phyloP scores from a whole-genome alignment of 2,113 vertebrate species.

The Xenotilapia caudafasciata region DNA sequence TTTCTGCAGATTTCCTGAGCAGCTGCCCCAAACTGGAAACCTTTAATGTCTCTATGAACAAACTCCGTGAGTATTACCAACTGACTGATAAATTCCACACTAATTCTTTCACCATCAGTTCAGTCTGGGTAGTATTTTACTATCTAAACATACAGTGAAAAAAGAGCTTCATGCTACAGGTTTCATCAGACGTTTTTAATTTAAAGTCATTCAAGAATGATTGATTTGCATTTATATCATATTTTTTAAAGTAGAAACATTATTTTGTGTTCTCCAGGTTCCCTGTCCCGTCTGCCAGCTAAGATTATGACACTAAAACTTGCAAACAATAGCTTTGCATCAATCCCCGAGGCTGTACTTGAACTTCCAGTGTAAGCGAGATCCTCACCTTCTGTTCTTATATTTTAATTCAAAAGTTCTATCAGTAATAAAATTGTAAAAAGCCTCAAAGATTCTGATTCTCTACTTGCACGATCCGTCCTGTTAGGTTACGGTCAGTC shows the following conservation, averaged over 20 bases:
- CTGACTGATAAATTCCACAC: background rate
- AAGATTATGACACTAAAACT: conserved; percentile 85
- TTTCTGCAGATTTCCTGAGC: conserved; percentile 74
- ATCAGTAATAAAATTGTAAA: background rate
- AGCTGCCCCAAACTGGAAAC: conserved; percentile 83
- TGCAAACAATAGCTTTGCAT: conserved; percentile 80
- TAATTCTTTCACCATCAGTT: background rate
- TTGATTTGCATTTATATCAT: background rate
- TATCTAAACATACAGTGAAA: background rate
- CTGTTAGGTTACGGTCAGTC: conserved; percentile 79
- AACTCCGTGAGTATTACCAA: conserved; percentile 74
- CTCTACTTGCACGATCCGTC: background rate
- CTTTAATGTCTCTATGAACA: conserved; percentile 81
- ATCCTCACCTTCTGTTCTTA: background rate
- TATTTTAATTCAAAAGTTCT: background rate
- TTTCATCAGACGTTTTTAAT: background rate
- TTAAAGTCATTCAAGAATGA: background rate
- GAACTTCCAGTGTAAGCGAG: conserved; percentile 84
- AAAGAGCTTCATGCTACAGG: background rate
- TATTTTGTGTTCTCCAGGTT: conserved; percentile 65
- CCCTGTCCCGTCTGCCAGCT: conserved; percentile 73
- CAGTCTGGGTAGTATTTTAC: background rate
- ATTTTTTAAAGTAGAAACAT: background rate
- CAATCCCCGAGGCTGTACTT: conserved; percentile 77
- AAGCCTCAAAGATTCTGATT: background rate